Conservation (phyloP, 2,888 invertebrate genomes). For the Xestia sexstrigata region DNA sequence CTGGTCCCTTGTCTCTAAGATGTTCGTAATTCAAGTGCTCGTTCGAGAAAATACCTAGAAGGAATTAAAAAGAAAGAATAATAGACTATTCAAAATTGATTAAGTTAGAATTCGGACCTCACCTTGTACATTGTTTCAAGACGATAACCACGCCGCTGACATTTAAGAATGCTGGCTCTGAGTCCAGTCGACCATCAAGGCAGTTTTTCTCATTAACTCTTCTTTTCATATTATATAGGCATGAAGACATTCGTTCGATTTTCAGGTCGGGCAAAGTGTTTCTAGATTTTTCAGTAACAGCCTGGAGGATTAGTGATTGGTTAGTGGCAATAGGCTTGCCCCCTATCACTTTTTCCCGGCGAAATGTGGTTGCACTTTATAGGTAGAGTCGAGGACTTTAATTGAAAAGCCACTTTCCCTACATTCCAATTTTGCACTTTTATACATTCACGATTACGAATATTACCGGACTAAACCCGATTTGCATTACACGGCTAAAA, state of each 20-base stretch:
- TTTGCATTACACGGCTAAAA: no score
- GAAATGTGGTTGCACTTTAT: background rate
- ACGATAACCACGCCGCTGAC: background rate
- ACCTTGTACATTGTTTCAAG: background rate
- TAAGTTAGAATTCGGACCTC: background rate
- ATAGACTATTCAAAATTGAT: background rate
- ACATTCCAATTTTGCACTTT: no score
- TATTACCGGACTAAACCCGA: no score
- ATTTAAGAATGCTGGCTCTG: background rate
- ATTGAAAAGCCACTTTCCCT: no score
- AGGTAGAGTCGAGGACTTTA: no score
- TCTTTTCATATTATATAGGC: background rate
- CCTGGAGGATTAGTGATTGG: background rate
- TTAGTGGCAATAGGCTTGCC: background rate
- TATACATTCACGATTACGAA: no score
- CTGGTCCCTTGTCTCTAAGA: conserved; percentile 91
- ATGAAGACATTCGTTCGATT: background rate
- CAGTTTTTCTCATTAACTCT: background rate
- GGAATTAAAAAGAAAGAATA: conserved; percentile 1
- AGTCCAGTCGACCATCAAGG: background rate
- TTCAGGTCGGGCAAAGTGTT: background rate
- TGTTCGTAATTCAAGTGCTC: conserved; percentile 94
- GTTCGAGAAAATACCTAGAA: conserved; percentile 94
- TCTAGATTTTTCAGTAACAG: background rate
- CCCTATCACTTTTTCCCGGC: background rate